These are phyloP conservation scores for Cathartes aura DNA, from an alignment of 2,113 vertebrate genomes.

Conservation along the genomic window DNA sequence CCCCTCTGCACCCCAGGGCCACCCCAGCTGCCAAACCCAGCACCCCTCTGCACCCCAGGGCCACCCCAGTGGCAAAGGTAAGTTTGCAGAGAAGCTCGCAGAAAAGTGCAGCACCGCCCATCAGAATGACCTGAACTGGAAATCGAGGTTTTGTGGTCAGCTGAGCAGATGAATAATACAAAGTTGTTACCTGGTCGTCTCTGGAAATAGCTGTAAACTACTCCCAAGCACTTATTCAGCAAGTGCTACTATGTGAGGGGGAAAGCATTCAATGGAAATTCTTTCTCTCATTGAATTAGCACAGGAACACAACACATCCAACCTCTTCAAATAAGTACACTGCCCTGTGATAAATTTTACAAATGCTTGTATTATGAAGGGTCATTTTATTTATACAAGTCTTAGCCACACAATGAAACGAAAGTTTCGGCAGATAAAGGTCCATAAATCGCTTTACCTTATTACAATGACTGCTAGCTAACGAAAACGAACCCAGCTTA, in stretches of 20 bases:
- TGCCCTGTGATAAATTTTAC: neutral
- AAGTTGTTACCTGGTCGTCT: neutral
- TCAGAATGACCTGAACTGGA: neutral
- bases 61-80: neutral
- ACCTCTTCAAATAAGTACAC: accelerated
- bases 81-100: neutral
- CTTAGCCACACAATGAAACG: neutral
- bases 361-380: accelerated
- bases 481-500: neutral
- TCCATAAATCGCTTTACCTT: constrained; percentile 20
- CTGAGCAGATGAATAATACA: accelerated
- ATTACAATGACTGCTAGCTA: neutral
- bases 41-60: neutral
- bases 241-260: neutral
- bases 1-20: no score
- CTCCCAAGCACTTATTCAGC: neutral
- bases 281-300: neutral
- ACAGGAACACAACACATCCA: neutral
- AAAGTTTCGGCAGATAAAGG: neutral
- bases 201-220: neutral
- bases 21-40: neutral
- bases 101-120: neutral
- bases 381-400: neutral
- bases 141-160: neutral
- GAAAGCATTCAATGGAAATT: neutral